phyloP scores from a whole-genome alignment of 2,113 vertebrate genomes.

The Hippocampus barbouri region DNA sequence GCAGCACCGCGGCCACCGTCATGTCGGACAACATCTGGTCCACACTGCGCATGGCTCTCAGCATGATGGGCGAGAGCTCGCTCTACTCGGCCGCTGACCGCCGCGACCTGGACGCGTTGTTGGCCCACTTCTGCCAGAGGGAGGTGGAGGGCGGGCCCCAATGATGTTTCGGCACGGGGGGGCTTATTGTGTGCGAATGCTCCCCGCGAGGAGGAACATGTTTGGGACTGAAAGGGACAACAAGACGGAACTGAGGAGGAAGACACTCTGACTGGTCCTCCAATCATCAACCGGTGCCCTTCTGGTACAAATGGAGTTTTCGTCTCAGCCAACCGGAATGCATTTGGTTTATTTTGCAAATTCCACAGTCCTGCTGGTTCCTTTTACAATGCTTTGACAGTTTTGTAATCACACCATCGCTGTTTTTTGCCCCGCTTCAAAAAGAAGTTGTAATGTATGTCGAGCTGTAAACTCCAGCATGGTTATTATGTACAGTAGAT shows the following conservation, averaged over 20 bases:
- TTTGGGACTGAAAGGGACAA: slow-evolving; percentile 43
- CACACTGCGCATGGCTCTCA: slow-evolving; percentile 93
- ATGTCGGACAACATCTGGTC: slow-evolving; percentile 99
- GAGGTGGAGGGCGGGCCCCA: slow-evolving; percentile 77
- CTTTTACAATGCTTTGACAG: slow-evolving; percentile 8
- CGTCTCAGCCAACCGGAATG: slow-evolving; percentile 18
- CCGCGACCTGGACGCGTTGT: slow-evolving; percentile 82
- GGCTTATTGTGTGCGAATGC: slow-evolving; percentile 69
- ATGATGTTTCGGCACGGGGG: slow-evolving; percentile 63
- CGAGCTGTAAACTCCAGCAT: slow-evolving; percentile 9
- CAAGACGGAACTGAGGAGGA: slow-evolving; percentile 17
- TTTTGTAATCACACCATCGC: slow-evolving; percentile 17
- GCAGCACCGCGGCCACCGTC: slow-evolving; percentile 77
- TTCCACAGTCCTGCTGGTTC: slow-evolving; percentile 24
- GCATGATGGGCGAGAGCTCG: slow-evolving; percentile 97
- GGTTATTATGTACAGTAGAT: slow-evolving; percentile 17
- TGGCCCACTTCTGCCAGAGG: slow-evolving; percentile 83
- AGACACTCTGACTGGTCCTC: slow-evolving; percentile 46
- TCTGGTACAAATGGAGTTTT: slow-evolving; percentile 33
- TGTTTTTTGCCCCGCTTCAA: slow-evolving; percentile 2
- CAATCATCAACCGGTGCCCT: slow-evolving; percentile 7
- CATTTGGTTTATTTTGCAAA: slow-evolving; percentile 25
- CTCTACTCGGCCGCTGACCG: slow-evolving; percentile 87
- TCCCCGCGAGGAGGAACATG: slow-evolving; percentile 50
- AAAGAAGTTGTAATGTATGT: slow-evolving; percentile 8